phyloP scores from a whole-genome alignment of 2,888 invertebrate species.

The Coleophora flavipennella region DNA sequence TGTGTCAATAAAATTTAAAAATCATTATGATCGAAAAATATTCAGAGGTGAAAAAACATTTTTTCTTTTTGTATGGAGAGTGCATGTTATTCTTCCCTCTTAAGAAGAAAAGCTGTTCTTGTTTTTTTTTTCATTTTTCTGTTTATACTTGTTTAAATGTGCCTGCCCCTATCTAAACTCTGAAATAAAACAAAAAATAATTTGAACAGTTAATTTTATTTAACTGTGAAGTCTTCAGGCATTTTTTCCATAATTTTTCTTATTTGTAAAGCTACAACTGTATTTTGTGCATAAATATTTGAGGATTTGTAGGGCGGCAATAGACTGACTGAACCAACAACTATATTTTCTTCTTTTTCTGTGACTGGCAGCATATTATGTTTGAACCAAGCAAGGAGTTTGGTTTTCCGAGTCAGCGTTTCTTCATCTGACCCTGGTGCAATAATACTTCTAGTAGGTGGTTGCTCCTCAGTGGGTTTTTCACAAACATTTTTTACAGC shows the following conservation, averaged over 20 bases:
- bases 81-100: too few relatives aligned
- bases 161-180: too few relatives aligned
- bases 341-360: slow-evolving; percentile 40
- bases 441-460: slow-evolving; percentile 15
- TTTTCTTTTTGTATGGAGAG: too few relatives aligned
- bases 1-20: too few relatives aligned
- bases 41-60: too few relatives aligned
- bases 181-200: too few relatives aligned
- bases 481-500: slow-evolving; percentile 35
- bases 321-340: slow-evolving; percentile 41
- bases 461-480: slow-evolving; percentile 5
- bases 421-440: slow-evolving; percentile 23
- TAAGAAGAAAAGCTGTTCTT: too few relatives aligned
- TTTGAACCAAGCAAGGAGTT: slow-evolving; percentile 46
- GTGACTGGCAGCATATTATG: slow-evolving; percentile 41
- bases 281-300: slow-evolving; percentile 50
- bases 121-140: too few relatives aligned
- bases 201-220: too few relatives aligned
- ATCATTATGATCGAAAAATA: too few relatives aligned
- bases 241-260: slow-evolving; percentile 44
- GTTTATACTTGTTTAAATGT: too few relatives aligned
- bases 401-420: slow-evolving; percentile 28
- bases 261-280: slow-evolving; percentile 45
- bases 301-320: slow-evolving; percentile 42
- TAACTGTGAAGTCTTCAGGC: slow-evolving; percentile 21